These are phyloP conservation scores for Psittacula cyanocephala DNA, from an alignment of 2,113 vertebrate species.

Conservation along the genomic window DNA sequence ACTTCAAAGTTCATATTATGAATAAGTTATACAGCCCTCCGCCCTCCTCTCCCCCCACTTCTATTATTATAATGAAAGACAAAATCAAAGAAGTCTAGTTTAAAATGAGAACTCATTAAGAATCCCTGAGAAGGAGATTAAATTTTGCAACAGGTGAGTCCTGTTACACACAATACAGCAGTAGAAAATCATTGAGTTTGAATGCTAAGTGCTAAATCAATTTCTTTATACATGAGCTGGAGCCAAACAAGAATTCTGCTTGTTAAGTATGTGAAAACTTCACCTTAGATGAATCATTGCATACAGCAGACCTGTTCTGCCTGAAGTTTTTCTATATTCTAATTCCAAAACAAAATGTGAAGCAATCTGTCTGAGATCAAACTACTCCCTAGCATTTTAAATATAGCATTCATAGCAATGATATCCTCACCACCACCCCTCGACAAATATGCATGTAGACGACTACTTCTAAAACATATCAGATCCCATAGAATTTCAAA, in stretches of 20 bases:
- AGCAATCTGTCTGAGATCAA: conserved; percentile 62
- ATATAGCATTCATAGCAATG: conserved; percentile 52
- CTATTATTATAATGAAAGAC: background rate
- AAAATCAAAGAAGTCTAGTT: background rate
- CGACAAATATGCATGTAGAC: background rate
- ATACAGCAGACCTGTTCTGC: conserved; percentile 51
- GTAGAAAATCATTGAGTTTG: background rate
- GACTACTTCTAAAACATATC: background rate
- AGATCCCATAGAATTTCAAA: background rate
- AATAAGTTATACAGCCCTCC: background rate
- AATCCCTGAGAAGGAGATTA: background rate
- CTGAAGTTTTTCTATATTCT: conserved; percentile 50
- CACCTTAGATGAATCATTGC: conserved; percentile 59
- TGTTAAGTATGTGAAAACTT: conserved; percentile 38
- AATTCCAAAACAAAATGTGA: conserved; percentile 61
- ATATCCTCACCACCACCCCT: background rate
- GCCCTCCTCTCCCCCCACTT: background rate
- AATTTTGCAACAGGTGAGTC: background rate
- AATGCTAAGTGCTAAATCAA: conserved; percentile 24
- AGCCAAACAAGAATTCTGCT: conserved; percentile 33
- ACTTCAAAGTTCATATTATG: background rate
- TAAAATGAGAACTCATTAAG: background rate
- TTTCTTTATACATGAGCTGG: background rate
- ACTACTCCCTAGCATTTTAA: conserved; percentile 65
- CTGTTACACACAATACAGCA: background rate